Evolutionary conservation across 1,140 invertebrate genomes (phyloP).

Genomic region (Lethrus apterus): DNA sequence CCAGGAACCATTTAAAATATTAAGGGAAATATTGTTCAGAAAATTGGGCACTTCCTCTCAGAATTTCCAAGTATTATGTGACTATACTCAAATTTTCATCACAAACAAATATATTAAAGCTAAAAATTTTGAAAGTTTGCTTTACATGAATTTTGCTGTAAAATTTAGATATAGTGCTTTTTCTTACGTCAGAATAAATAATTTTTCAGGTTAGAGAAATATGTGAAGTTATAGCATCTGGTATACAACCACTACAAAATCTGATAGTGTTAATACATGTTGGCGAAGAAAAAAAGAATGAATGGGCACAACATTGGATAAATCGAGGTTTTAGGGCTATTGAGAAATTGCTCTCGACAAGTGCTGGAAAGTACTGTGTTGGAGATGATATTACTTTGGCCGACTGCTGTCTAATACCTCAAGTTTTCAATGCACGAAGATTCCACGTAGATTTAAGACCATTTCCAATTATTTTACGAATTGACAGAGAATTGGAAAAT

Average conservation of each 20-base stretch:
- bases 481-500: conserved; percentile 77
- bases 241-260: conserved; percentile 95
- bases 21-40: too few species aligned
- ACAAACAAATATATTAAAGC: too few species aligned
- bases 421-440: conserved; percentile 52
- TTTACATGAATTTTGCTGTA: too few species aligned
- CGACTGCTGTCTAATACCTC: conserved; percentile 91
- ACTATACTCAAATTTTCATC: too few species aligned
- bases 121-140: too few species aligned
- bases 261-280: conserved; percentile 77
- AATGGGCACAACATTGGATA: conserved; percentile 92
- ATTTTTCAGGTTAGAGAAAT: conserved; percentile 58
- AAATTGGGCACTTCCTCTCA: too few species aligned
- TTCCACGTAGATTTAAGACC: conserved; percentile 85
- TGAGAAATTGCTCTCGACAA: conserved; percentile 76
- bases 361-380: conserved; percentile 88
- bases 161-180: too few species aligned
- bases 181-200: not conserved
- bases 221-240: conserved; percentile 78
- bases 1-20: too few species aligned
- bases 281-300: conserved; percentile 77
- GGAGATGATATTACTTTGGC: conserved; percentile 90
- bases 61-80: too few species aligned
- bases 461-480: conserved; percentile 82
- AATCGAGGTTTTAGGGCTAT: conserved; percentile 80